Conservation (phyloP, 2,888 invertebrate species). For the Pseudococcus viburni region DNA sequence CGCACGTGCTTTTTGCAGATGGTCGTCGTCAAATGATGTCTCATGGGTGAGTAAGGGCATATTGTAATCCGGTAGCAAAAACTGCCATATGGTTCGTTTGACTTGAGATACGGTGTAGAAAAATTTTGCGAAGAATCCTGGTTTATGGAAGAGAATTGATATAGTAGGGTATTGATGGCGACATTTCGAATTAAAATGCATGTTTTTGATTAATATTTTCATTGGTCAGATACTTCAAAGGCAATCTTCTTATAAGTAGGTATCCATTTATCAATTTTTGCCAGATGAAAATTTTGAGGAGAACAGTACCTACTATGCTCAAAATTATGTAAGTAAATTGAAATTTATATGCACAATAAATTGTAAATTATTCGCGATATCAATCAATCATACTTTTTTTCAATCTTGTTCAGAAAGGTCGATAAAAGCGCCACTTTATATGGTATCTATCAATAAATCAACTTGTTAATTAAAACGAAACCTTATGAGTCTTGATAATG, state of each 20-base stretch:
- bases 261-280: too few relatives aligned
- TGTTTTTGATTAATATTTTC: too few relatives aligned
- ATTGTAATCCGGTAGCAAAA: neutral
- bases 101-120: neutral
- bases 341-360: neutral
- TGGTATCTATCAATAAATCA: neutral
- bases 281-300: too few relatives aligned
- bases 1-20: constrained; percentile 10
- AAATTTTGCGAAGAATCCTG: neutral
- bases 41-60: neutral
- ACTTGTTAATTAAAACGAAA: neutral
- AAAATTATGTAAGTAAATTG: neutral
- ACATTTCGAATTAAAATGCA: too few relatives aligned
- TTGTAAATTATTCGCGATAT: neutral
- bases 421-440: constrained; percentile 10
- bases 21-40: neutral
- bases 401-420: neutral
- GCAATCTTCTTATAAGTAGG: too few relatives aligned
- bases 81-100: neutral
- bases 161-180: too few relatives aligned
- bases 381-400: neutral
- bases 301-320: too few relatives aligned
- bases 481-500: constrained; percentile 5
- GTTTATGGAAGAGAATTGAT: too few relatives aligned
- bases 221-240: too few relatives aligned